Base-by-base conservation (phyloP, 2,113 vertebrate species). In the Litocranius walleri region DNA sequence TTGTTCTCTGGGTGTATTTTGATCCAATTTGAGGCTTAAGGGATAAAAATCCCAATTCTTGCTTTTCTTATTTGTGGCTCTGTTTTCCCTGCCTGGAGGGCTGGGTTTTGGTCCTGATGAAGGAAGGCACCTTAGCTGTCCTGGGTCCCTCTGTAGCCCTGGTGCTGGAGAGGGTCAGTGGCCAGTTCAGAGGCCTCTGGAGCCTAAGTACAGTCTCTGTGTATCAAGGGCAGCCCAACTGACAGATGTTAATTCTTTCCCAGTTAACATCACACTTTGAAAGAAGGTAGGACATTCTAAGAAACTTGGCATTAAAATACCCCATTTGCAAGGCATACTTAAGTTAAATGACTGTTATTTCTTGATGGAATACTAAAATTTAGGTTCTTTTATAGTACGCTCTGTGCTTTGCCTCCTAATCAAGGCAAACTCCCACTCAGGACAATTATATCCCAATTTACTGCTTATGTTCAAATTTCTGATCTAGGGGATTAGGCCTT, bases 401-500 rank as follows among this genome's bases (percentile, higher is more conserved):
- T 90, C 21, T 91, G 94, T 62, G 96, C 90, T 67, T 23, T 1
- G 17, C 25, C 78, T 95, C n/a, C 94, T 48, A 61, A 96, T 95
- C 95, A 94, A 84, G 97, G 81, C 74, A 33, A 62, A 91, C 96
- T 96, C 97, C 97, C 7, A 96, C 97, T 95, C 90, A 29, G 96
- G 94, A 90, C 92, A 78, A 91, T 98, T 96, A 96, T 40, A 96
- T 95, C 74, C 84, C 94, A 88, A 92, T 97, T 98, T 97, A 59
- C 94, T 92, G 96, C 92, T 96, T 90, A 77, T 48, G 96, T n/a
- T 21, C 92, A 88, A 40, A 97, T 95, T 96, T 97, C 88, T 97
- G 84, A 94, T 96, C 96, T 85, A 27, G 52, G 80, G 84, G 74
- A 57, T 95, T 86, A 98, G 92, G 92, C 92, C 85, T 88, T n/a